phyloP scores from a whole-genome alignment of 1,140 invertebrate genomes.

The Aphaenogaster ashmeadi region DNA sequence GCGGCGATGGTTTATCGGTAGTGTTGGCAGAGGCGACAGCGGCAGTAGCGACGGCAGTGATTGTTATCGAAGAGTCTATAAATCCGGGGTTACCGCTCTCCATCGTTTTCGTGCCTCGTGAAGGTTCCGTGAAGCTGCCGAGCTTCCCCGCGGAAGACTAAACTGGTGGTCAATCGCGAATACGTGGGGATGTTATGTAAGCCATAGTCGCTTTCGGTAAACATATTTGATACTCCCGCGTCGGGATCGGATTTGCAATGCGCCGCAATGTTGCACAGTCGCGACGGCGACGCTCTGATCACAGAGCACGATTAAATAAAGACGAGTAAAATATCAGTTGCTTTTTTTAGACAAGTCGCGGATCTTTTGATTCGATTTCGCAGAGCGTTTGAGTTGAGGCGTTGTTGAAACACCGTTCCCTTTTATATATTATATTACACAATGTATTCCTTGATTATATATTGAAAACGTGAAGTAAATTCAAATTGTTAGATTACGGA shows the following conservation, averaged over 20 bases:
- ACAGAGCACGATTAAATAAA: neutral
- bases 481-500: neutral
- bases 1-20: conserved; percentile 4
- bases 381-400: neutral
- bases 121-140: conserved; percentile 48
- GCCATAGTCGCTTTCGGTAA: conserved; percentile 42
- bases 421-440: neutral
- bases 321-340: neutral
- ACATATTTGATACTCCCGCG: conserved; percentile 38
- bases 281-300: neutral
- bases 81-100: conserved; percentile 59
- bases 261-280: conserved; percentile 2
- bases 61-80: conserved; percentile 22
- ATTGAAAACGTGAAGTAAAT: neutral
- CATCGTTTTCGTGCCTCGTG: neutral
- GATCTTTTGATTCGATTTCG: neutral
- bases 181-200: conserved; percentile 75
- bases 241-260: conserved; percentile 4
- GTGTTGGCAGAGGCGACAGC: neutral
- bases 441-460: neutral
- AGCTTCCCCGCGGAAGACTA: conserved; percentile 65
- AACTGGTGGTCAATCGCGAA: conserved; percentile 63
- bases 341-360: neutral
- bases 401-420: neutral
- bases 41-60: neutral